These are phyloP conservation scores for Aleiodes sp. DNA, from an alignment of 1,140 invertebrate genomes.

Conservation along the genomic window DNA sequence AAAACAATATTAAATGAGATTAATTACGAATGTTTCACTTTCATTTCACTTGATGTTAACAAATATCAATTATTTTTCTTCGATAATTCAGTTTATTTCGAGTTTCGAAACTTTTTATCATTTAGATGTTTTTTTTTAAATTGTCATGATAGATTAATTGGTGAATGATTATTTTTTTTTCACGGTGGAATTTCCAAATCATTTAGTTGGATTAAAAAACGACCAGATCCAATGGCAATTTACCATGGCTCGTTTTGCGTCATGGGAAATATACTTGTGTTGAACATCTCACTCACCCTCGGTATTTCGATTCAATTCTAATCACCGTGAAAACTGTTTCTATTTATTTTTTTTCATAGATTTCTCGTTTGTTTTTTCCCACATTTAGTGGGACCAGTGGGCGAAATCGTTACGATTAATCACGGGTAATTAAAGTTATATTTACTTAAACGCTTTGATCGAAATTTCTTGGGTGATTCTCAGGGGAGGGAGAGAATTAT, in stretches of 20 bases:
- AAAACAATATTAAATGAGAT: too few relatives aligned
- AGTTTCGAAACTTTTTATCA: too few relatives aligned
- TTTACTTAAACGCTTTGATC: conserved; percentile 24
- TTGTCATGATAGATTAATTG: too few relatives aligned
- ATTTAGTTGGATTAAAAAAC: conserved; percentile 51
- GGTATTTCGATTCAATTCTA: conserved; percentile 56
- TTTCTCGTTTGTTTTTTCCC: neutral
- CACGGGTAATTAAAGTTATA: conserved; percentile 53
- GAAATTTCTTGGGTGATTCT: conserved; percentile 21
- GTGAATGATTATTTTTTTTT: too few relatives aligned
- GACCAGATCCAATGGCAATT: conserved; percentile 60
- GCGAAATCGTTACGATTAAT: conserved; percentile 45
- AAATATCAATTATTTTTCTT: too few relatives aligned
- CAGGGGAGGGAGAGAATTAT: conserved; percentile 17
- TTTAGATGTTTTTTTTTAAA: too few relatives aligned
- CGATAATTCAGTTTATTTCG: too few relatives aligned
- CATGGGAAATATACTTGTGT: conserved; percentile 57
- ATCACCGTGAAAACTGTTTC: conserved; percentile 64
- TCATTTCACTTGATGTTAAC: too few relatives aligned
- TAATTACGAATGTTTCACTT: too few relatives aligned
- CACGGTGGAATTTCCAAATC: conserved; percentile 56
- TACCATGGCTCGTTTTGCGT: conserved; percentile 57
- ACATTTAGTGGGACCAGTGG: neutral
- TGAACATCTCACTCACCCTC: conserved; percentile 19
- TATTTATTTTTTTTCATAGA: conserved; percentile 11